These are phyloP conservation scores for Amblyopsis hoosieri DNA, from an alignment of 2,797 vertebrate genomes.

Conservation along the genomic window DNA sequence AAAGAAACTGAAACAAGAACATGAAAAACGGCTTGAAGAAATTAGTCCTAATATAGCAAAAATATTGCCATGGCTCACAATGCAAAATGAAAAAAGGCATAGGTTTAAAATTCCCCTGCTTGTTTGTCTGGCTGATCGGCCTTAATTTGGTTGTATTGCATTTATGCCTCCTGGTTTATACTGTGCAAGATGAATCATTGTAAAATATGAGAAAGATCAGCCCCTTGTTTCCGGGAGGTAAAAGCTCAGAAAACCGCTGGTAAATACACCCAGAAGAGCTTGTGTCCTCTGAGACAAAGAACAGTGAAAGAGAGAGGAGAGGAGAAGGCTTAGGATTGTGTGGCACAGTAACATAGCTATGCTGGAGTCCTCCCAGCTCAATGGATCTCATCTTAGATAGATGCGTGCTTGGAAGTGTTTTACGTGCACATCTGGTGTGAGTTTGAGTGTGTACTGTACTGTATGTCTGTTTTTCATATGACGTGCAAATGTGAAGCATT, in stretches of 20 bases:
- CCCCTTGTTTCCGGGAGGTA: slow-evolving; percentile 70
- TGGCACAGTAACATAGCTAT: slow-evolving; percentile 24
- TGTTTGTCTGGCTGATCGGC: slow-evolving; percentile 69
- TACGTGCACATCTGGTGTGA: neutral
- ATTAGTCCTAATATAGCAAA: slow-evolving; percentile 56
- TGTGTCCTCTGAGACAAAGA: slow-evolving; percentile 61
- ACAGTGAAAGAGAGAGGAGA: slow-evolving; percentile 41
- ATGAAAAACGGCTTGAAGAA: slow-evolving; percentile 49
- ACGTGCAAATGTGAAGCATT: no score
- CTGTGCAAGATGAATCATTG: slow-evolving; percentile 69
- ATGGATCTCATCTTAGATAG: slow-evolving; percentile 1
- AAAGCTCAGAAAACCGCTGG: slow-evolving; percentile 63
- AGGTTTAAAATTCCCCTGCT: slow-evolving; percentile 67
- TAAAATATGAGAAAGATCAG: slow-evolving; percentile 72
- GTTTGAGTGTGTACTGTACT: neutral
- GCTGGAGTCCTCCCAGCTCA: slow-evolving; percentile 18
- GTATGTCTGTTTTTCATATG: neutral
- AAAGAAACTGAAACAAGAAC: slow-evolving; percentile 31
- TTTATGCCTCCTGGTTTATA: slow-evolving; percentile 68
- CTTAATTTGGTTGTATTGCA: slow-evolving; percentile 72
- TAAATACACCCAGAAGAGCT: slow-evolving; percentile 74
- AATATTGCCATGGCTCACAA: slow-evolving; percentile 49
- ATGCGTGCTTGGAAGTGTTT: neutral
- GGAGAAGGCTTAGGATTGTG: slow-evolving; percentile 16
- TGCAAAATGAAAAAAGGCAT: slow-evolving; percentile 40